Conservation (phyloP, 2,888 invertebrate genomes). For the Lacanobia oleracea region DNA sequence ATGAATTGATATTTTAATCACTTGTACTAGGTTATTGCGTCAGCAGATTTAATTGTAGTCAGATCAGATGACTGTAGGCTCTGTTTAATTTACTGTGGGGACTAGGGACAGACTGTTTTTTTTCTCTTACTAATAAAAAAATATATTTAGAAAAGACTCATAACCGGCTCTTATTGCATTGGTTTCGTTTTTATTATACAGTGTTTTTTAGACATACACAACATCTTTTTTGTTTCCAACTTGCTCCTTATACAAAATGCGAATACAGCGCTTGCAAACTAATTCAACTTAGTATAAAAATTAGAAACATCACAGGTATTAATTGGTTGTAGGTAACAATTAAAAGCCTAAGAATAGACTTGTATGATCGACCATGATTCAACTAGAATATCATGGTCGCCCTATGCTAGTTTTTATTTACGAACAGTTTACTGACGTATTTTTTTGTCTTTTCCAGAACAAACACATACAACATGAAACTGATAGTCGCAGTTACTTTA, state of each 20-base stretch:
- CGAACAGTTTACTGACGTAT: not conserved
- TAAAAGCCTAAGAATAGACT: not conserved
- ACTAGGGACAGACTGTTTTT: not conserved
- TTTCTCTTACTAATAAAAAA: not conserved
- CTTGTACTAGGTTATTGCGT: conserved; percentile 11
- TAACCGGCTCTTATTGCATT: not conserved
- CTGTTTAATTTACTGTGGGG: not conserved
- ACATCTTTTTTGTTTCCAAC: not conserved
- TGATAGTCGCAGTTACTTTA: conserved; percentile 76
- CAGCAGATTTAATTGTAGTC: conserved; percentile 8
- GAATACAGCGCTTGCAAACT: not conserved
- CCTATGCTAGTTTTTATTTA: not conserved
- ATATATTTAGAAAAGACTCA: not conserved
- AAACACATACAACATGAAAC: conserved; percentile 79
- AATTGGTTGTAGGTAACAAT: conserved; percentile 2
- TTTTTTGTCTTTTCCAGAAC: conserved; percentile 50
- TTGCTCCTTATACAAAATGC: not conserved
- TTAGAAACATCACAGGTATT: conserved; percentile 12
- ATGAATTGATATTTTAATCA: conserved; percentile 33
- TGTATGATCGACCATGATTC: not conserved
- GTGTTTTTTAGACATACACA: not conserved
- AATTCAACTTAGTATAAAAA: too few species aligned
- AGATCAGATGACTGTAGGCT: not conserved
- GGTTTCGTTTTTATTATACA: not conserved
- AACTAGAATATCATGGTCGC: too few species aligned